A percentile compares a stretch with the other conserved stretches of the same genome.
phyloP scores from a whole-genome alignment of 2,113 vertebrate genomes.

The Stegastes partitus region DNA sequence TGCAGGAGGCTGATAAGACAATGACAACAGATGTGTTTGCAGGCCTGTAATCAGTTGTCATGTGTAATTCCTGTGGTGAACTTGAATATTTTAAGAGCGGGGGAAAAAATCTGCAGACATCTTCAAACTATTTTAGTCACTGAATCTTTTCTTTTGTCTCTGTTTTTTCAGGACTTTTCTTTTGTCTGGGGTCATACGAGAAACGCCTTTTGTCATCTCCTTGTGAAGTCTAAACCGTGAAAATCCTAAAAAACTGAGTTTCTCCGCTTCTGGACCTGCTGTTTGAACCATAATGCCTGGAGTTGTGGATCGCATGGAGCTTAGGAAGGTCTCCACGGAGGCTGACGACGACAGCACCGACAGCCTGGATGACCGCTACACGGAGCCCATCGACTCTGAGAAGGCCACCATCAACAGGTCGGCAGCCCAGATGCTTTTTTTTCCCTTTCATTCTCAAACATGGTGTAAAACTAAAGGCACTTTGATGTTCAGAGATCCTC shows the following conservation, averaged over 20 bases:
- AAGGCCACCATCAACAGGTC: constrained; percentile 91
- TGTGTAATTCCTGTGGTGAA: background rate
- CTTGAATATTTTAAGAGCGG: background rate
- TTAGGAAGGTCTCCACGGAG: constrained; percentile 90
- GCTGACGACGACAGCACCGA: constrained; percentile 90
- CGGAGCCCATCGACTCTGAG: constrained; percentile 82
- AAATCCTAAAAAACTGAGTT: background rate
- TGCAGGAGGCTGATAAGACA: constrained; percentile 1
- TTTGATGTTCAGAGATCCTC: background rate
- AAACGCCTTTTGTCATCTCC: background rate
- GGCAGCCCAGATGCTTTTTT: background rate
- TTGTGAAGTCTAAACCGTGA: constrained; percentile 13
- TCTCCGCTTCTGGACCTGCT: background rate
- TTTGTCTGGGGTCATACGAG: background rate
- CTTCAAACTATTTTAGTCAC: background rate
- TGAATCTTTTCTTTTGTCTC: background rate
- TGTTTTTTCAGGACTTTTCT: background rate
- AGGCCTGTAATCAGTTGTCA: background rate
- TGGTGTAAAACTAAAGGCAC: background rate
- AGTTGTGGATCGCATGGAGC: constrained; percentile 92
- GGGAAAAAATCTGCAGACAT: background rate
- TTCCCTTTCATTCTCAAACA: background rate
- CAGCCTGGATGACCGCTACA: constrained; percentile 89
- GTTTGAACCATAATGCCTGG: constrained; percentile 59
- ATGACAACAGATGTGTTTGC: background rate